A percentile compares a stretch with the other conserved stretches of the same genome.
Conservation (phyloP, 2,797 vertebrate species). For the Sarcoramphus papa region DNA sequence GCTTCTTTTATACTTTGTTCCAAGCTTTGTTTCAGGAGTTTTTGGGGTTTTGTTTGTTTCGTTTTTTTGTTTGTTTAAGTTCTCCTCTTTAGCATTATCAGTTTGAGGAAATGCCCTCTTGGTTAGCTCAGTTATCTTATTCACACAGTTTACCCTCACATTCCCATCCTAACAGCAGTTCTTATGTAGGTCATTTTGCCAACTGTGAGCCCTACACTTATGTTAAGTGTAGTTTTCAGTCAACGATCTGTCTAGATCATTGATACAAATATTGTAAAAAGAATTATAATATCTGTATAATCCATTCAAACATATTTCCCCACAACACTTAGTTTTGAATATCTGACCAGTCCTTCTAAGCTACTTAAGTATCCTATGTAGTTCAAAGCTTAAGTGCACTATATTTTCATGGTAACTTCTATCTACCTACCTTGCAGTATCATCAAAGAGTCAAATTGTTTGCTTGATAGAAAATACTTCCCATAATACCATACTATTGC, state of each 20-base stretch:
- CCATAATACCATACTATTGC: not conserved
- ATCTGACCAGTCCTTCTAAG: not conserved
- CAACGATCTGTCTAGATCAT: not conserved
- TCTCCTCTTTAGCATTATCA: not conserved
- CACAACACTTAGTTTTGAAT: not conserved
- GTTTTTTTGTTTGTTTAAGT: not conserved
- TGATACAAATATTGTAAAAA: not conserved
- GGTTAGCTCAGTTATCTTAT: not conserved
- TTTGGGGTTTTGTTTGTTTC: not conserved
- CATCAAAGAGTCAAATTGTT: not conserved
- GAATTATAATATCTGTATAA: not conserved
- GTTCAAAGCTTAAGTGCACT: not conserved
- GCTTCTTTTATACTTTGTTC: not conserved
- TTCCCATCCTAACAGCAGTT: rapidly evolving
- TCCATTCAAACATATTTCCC: not conserved
- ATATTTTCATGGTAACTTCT: not conserved
- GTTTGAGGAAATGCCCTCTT: not conserved
- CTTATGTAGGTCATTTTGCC: not conserved
- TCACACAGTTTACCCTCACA: not conserved
- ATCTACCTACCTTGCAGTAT: not conserved
- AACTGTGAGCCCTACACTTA: not conserved
- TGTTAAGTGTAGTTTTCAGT: not conserved
- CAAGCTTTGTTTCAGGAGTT: not conserved
- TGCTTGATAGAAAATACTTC: not conserved
- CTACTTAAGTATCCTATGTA: not conserved